Percentiles rank a stretch among this genome's conserved stretches.
Evolutionary conservation across 2,888 invertebrate genomes (phyloP).

Genomic region (Andrena hattorfiana): DNA sequence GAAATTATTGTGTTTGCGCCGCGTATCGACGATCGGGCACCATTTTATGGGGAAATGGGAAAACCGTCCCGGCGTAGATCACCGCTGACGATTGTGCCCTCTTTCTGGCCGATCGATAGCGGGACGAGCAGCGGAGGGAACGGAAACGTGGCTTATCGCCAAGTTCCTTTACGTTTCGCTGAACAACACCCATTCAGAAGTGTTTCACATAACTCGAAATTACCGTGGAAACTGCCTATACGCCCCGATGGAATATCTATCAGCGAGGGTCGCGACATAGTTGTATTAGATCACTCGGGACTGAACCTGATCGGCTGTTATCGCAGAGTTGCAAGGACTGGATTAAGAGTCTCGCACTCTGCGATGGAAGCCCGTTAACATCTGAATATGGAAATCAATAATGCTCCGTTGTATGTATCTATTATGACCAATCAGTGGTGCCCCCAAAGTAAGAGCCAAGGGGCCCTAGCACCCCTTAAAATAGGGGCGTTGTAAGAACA

Average conservation of each 20-base stretch:
- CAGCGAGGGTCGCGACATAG: constrained; percentile 10
- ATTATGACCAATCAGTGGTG: too few species aligned
- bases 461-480: too few species aligned
- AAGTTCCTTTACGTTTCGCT: constrained; percentile 36
- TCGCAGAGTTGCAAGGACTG: background rate
- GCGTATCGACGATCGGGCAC: constrained; percentile 50
- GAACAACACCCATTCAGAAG: constrained; percentile 40
- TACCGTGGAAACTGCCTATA: constrained; percentile 1
- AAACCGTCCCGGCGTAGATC: constrained; percentile 57
- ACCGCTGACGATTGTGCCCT: constrained; percentile 50
- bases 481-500: too few species aligned
- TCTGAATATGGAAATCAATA: too few species aligned
- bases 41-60: constrained; percentile 32
- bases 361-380: too few species aligned
- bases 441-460: too few species aligned
- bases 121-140: constrained; percentile 18
- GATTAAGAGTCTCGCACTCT: too few species aligned
- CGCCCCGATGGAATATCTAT: constrained; percentile 24
- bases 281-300: background rate
- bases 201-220: constrained; percentile 4
- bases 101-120: constrained; percentile 57
- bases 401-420: too few species aligned
- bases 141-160: constrained; percentile 57
- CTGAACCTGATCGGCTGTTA: background rate
- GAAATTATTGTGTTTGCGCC: constrained; percentile 67